A percentile compares a stretch with the other conserved stretches of the same genome.
Conservation (phyloP, 2,113 vertebrate genomes). For the Propithecus coquereli region DNA sequence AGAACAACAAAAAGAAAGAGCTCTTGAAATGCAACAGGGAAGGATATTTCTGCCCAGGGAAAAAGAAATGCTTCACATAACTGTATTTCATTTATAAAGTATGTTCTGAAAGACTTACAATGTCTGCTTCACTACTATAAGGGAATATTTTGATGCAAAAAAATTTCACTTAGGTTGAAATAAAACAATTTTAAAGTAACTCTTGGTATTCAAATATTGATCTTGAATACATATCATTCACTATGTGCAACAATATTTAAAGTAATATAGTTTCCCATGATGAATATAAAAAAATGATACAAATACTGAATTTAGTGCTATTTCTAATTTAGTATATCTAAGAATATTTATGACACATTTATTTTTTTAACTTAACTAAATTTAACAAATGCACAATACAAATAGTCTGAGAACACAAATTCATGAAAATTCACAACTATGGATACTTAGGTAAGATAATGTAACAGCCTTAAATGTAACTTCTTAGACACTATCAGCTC, state of each 20-base stretch:
- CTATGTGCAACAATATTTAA: background rate
- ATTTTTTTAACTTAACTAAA: background rate
- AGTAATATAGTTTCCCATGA: background rate
- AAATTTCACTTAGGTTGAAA: background rate
- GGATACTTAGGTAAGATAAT: background rate
- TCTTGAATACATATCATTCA: background rate
- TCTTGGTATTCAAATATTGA: background rate
- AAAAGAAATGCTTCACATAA: slow-evolving; percentile 31
- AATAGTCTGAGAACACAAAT: background rate
- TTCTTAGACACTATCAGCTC: background rate
- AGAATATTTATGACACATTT: background rate
- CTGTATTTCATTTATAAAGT: slow-evolving; percentile 16
- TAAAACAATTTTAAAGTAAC: background rate
- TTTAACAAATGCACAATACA: background rate
- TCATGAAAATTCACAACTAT: background rate
- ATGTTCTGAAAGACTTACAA: background rate
- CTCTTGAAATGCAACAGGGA: slow-evolving; percentile 50
- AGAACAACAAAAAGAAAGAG: slow-evolving; percentile 62
- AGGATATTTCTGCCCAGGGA: slow-evolving; percentile 36
- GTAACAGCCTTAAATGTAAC: background rate
- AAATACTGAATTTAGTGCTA: background rate
- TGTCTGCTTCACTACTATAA: background rate
- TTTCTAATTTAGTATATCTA: background rate
- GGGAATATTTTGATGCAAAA: background rate
- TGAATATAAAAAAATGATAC: background rate